Base-by-base conservation (phyloP, 2,888 invertebrate species). In the Rhingia campestris region DNA sequence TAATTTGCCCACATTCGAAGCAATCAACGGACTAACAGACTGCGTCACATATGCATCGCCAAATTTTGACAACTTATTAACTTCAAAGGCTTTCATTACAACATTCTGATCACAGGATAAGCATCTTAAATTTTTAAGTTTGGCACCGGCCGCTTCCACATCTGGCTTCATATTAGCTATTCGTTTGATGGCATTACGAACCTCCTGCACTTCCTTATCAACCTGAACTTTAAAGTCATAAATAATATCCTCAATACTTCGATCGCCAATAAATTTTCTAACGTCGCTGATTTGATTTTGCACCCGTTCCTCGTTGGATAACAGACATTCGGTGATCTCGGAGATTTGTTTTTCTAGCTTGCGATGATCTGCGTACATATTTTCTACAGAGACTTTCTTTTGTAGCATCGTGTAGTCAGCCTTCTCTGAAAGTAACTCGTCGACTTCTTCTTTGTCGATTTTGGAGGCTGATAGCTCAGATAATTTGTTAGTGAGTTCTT, bases 61-160 rank as follows among this genome's bases (percentile, higher is more conserved):
- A 43, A 92, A 89, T 35, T 91, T 90, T 0, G 94, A 93, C 53
- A 91, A 89, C 61, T 92, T 88, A 0, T 92, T 88, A 0, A 92
- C 88, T 32, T 94, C 92, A 12, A 94, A 93, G n/a, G 92, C 93
- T 30, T 92, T 91, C 96, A 96, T 96, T 4, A 95, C 93, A 1
- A 94, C 95, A 33, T 94, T 93, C 41, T 95, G 95, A 87, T 96
- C 95, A 88, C 96, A 96, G 0, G 96, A 95, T 87, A 96, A 93
- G 88, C 96, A 96, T 86, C 95, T 94, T 12, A 96, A 93, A 86
- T 95, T 94, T 87, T 95, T 95, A 14, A 96, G 90, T 89, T 95
- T 95, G 0, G 95, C 93, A 4, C 96, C 95, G 0, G 96, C 96
- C 82, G 96, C 95, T 0, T 93, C 93, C 0, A 89, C 89, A n/a